Evolutionary conservation across 2,113 vertebrate genomes (phyloP), one percentile per base, ranked within the genome.

Genomic region (Rhinoptilus africanus): DNA sequence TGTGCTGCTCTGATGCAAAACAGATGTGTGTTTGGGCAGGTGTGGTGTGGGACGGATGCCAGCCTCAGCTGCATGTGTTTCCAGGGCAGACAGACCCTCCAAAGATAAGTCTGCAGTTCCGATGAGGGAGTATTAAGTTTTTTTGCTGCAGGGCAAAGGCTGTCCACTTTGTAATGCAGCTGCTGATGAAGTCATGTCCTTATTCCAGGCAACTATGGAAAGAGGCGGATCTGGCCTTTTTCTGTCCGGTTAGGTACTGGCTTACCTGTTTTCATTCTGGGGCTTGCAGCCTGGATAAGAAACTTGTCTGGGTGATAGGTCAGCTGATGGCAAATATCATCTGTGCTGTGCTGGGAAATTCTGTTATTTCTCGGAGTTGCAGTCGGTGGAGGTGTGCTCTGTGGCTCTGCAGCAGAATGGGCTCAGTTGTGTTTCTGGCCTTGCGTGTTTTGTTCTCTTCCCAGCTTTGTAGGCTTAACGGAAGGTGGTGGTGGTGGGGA

Each of bases 1-100:
- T 12, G 72, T 22, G 72, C 59, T 71, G 62, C 68, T 43, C 26
- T 56, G 84, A 62, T 72, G 78, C 39, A 43, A 79, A 93, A 45
- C 95, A 93, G 95, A 88, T 73, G 62, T 88, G 6, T 90, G 82
- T 76, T 64, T 34, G 72, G 71, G 88, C 88, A 97, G 96, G 88
- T 92, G 92, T 37, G 74, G 85, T n/a, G 50, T 41, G 85, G 94
- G 85, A 39, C 0, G 19, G 53, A 82, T 88, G 95, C 92, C 92
- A 92, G 62, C 51, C 53, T 64, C 8, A 21, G 9, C 63, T 4
- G 12, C 68, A 30, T 0, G 1, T 4, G 2, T 48, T 92, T 95
- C 50, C 80, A 56, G 67, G 48, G 12, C 28, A 45, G 54, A 68
- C 15, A 66, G 67, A 32, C 72, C 59, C 88, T 95, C 72, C 68